phyloP scores from a whole-genome alignment of 2,797 vertebrate genomes.

The Hoplostethus mediterraneus region DNA sequence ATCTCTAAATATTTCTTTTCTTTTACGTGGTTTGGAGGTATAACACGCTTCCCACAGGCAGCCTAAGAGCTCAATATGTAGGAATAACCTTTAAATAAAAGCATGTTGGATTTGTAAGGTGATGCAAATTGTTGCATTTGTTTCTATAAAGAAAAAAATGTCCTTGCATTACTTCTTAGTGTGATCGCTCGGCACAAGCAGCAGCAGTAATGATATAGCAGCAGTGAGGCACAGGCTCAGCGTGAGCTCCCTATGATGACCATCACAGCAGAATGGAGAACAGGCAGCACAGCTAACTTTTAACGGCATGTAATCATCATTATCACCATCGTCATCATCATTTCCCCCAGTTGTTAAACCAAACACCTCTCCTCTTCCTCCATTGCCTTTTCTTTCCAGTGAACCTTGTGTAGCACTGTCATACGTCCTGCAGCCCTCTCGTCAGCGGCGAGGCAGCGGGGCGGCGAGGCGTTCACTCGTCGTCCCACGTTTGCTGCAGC shows the following conservation, averaged over 20 bases:
- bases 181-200: constrained; percentile 55
- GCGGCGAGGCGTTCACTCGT: constrained; percentile 74
- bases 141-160: constrained; percentile 26
- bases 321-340: constrained; percentile 24
- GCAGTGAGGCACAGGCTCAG: constrained; percentile 57
- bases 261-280: constrained; percentile 55
- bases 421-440: constrained; percentile 30
- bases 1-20: not conserved
- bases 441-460: constrained; percentile 7
- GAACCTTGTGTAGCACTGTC: constrained; percentile 28
- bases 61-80: not conserved
- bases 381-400: not conserved
- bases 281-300: constrained; percentile 57
- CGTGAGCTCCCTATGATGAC: constrained; percentile 52
- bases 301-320: constrained; percentile 49
- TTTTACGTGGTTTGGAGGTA: too few relatives aligned
- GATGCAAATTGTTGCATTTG: constrained; percentile 57
- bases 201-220: constrained; percentile 64
- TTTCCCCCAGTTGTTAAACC: constrained; percentile 25
- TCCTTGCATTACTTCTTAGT: constrained; percentile 35
- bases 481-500: constrained; percentile 86
- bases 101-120: constrained; percentile 28
- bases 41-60: too few relatives aligned
- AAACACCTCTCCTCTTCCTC: constrained; percentile 13
- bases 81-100: constrained; percentile 16